Evolutionary conservation across 2,888 invertebrate species (phyloP), one percentile per base, ranked within the genome.

Genomic region (Timema podura): DNA sequence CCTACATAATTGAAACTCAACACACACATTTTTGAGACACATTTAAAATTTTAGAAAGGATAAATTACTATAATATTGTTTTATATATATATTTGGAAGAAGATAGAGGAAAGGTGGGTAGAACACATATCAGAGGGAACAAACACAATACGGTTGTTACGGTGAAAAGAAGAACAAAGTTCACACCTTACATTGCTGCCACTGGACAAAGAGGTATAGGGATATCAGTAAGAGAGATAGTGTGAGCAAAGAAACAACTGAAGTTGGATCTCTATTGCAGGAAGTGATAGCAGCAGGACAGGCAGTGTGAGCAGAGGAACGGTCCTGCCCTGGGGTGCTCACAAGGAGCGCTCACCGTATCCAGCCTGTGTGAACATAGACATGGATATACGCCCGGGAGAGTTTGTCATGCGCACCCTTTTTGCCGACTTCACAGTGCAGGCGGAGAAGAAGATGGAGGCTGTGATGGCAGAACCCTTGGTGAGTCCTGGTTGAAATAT

Each of bases 361-460:
- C 82, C 85, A 71, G 80, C 86, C 54, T 82, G 83, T 45, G 74
- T 73, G 15, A 81, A 73, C 79, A 81, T 76, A 76, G 89, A 92
- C 78, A 85, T 87, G 76, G 88, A 90, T 77, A 82, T 91, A 15
- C 86, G 93, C 71, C 95, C 96, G 0, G 98, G 98, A 11, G 97
- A 98, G 82, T 98, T 92, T 82, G 96, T 98, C 0, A 96, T 98
- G 91, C 87, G 96, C 72, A 92, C 95, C 64, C 85, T 99, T 2
- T 97, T 99, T 79, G 90, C 95, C 0, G 98, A 99, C 82, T 98
- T 98, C 79, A 96, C 97, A 0, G 85, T 91, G 2, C 91, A 96
- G 77, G 96, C 96, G 0, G 98, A 98, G 78, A 91, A 92, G 79
- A 98, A 98, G 83, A 96, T 99, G 83, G 96, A 97, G 79, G 88